phyloP scores from a whole-genome alignment of 1,140 invertebrate genomes.

The Halyomorpha halys region DNA sequence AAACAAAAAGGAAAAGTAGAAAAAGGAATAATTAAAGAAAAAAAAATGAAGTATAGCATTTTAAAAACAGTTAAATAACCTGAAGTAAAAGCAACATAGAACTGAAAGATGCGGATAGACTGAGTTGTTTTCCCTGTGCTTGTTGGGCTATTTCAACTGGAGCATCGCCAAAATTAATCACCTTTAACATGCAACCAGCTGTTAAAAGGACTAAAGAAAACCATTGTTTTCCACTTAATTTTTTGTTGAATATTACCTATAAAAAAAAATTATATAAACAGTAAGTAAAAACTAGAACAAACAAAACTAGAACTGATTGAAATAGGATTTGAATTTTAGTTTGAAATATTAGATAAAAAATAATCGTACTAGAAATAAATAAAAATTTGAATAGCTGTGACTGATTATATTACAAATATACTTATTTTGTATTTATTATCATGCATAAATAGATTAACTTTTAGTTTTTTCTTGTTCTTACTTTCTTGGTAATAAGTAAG shows the following conservation, averaged over 20 bases:
- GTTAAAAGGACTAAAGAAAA: slow-evolving; percentile 76
- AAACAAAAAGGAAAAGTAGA: background rate
- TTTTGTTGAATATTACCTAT: slow-evolving; percentile 76
- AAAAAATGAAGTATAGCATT: too few species aligned
- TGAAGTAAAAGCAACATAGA: slow-evolving; percentile 54
- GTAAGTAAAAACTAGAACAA: too few species aligned
- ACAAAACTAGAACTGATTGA: too few species aligned
- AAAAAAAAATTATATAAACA: slow-evolving; percentile 31
- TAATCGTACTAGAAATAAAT: too few species aligned
- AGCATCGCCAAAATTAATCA: slow-evolving; percentile 54
- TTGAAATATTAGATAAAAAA: too few species aligned
- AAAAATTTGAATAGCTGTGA: too few species aligned
- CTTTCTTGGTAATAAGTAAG: too few species aligned
- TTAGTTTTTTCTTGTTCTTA: too few species aligned
- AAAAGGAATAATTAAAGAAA: background rate
- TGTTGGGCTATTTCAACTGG: slow-evolving; percentile 27
- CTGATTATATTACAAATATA: too few species aligned
- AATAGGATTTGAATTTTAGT: too few species aligned
- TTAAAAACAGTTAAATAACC: slow-evolving; percentile 32
- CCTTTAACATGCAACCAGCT: slow-evolving; percentile 83
- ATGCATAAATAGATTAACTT: too few species aligned
- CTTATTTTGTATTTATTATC: too few species aligned
- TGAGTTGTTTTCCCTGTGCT: slow-evolving; percentile 16
- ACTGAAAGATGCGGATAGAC: slow-evolving; percentile 35
- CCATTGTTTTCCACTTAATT: slow-evolving; percentile 77